Evolutionary conservation across 1,140 invertebrate species (phyloP), one percentile per base, ranked within the genome.

Genomic region (Chymomyza costata): DNA sequence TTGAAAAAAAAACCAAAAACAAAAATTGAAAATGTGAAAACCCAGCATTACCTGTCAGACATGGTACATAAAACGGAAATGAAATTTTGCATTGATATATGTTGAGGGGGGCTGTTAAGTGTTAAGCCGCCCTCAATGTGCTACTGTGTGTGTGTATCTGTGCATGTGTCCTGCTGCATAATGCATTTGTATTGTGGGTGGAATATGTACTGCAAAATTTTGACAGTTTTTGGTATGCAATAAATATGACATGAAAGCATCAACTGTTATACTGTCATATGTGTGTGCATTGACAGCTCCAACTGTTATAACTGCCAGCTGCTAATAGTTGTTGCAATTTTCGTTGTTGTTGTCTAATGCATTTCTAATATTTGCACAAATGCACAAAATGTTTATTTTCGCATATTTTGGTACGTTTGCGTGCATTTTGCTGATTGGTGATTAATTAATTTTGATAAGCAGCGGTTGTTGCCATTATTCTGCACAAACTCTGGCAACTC

Each of bases 161-260:
- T 11, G 39, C 6, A 3, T 6, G 2, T 3, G 25, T n/a, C 19
- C 51, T 28, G 57, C 60, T 52, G 37, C 60, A 64, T 41, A 56
- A 65, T 73, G 58, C 60, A 67, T 63, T n/a, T n/a, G 46, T 35
- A 19, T 19, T 34, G 17, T 38, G 54, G 14, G 15, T 18, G 44
- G 6, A 1, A 35, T 17, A 39, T 57, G 73, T n/a, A 58, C 63
- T 71, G 73, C n/a, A 64, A 73, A 80, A 78, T 78, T 78, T 78
- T 66, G 73, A 71, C 66, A 71, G 80, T 78, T 78, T 76, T 66
- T 55, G 67, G 46, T 71, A 80, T 78, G 73, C 71, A 78, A 80
- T 80, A 80, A 78, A 71, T 67, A 70, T 74, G 51, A 74, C 45
- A 35, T 51, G 47, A 35, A 44, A 48, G 39, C 30, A 41, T 28